These are phyloP conservation scores for Catonia carolina DNA, from an alignment of 2,888 invertebrate genomes.

Conservation along the genomic window DNA sequence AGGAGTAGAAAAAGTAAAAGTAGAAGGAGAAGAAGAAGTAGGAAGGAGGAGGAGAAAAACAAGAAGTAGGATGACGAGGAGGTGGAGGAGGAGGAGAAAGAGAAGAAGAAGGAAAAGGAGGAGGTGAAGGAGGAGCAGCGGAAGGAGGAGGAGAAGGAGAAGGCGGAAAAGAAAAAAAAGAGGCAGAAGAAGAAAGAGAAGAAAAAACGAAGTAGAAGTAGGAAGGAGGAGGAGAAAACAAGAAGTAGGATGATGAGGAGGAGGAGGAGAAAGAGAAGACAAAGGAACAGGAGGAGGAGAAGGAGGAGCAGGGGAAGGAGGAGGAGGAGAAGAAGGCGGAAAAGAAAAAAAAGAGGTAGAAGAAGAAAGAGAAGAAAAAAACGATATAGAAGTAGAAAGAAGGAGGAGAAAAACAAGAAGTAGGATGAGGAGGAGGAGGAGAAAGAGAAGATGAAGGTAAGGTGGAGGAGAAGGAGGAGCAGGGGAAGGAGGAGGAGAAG, in stretches of 20 bases:
- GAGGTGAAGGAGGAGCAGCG: slow-evolving; percentile 20
- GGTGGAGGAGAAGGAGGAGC: not conserved
- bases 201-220: slow-evolving; percentile 42
- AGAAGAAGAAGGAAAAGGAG: slow-evolving; percentile 37
- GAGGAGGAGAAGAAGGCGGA: slow-evolving; percentile 22
- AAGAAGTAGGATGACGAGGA: slow-evolving; percentile 20
- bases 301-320: slow-evolving; percentile 18
- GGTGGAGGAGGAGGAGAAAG: slow-evolving; percentile 24
- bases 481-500: not conserved
- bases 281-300: slow-evolving; percentile 5
- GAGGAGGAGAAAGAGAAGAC: slow-evolving; percentile 3
- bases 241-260: too few relatives aligned
- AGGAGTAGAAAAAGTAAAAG: slow-evolving; percentile 25
- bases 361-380: slow-evolving; percentile 27
- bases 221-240: slow-evolving; percentile 37
- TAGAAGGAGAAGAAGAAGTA: slow-evolving; percentile 26
- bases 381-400: slow-evolving; percentile 22
- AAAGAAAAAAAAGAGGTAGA: slow-evolving; percentile 30
- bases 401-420: not conserved
- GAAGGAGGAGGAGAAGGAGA: slow-evolving; percentile 23
- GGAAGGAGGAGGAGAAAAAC: slow-evolving; percentile 34
- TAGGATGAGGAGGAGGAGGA: not conserved
- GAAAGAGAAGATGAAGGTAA: not conserved
- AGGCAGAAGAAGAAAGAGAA: slow-evolving; percentile 30
- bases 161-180: slow-evolving; percentile 33